Evolutionary conservation across 2,113 vertebrate genomes (phyloP).

Genomic region (Addax nasomaculatus): DNA sequence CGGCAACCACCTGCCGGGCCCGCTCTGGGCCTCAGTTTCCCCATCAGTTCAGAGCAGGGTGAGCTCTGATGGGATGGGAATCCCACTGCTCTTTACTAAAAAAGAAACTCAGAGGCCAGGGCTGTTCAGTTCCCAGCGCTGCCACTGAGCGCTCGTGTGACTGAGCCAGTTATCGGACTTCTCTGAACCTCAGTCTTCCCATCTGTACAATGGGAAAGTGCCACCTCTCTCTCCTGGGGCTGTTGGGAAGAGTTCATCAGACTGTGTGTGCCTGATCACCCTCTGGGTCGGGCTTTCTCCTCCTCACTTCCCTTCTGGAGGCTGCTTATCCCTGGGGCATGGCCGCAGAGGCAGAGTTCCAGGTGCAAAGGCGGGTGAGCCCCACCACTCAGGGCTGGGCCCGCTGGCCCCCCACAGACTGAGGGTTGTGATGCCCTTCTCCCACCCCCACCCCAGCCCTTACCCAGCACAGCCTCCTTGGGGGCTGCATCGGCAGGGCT

Average conservation of each 20-base stretch:
- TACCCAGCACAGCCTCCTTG: not conserved
- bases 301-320: not conserved
- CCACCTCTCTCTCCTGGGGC: not conserved
- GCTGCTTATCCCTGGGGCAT: fast-evolving
- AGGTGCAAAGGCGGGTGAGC: not conserved
- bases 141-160: not conserved
- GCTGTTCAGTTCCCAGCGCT: not conserved
- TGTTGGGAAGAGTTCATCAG: not conserved
- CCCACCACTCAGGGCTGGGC: not conserved
- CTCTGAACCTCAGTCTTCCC: not conserved
- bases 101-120: not conserved
- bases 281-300: not conserved
- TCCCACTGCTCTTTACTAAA: not conserved
- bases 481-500: not conserved
- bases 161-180: not conserved
- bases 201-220: not conserved
- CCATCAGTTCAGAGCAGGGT: not conserved
- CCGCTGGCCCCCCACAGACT: not conserved
- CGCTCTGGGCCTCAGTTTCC: not conserved
- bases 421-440: not conserved
- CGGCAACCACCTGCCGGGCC: not conserved
- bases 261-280: fast-evolving
- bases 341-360: not conserved
- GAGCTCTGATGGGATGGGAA: not conserved
- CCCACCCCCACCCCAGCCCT: not conserved